phyloP scores from a whole-genome alignment of 2,797 vertebrate genomes.

The Alectoris magna region DNA sequence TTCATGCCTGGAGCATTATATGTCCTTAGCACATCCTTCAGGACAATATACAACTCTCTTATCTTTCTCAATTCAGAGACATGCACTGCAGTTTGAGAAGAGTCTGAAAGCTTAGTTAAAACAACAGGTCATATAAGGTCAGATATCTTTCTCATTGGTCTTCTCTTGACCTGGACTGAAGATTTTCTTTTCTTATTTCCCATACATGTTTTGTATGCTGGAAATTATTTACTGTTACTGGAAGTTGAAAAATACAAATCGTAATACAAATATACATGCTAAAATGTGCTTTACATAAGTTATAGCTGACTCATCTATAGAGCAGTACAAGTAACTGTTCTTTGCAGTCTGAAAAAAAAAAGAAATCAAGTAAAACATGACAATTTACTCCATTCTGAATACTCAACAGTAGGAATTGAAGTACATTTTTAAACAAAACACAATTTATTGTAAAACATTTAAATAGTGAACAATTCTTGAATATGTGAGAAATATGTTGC shows the following conservation, averaged over 20 bases:
- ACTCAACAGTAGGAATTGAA: background rate
- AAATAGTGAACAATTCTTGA: background rate
- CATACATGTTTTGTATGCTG: background rate
- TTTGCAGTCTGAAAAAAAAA: background rate
- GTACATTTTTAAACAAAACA: background rate
- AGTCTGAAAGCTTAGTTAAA: background rate
- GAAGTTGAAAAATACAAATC: background rate
- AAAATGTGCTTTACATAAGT: background rate
- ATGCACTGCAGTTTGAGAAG: background rate
- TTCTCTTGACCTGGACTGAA: background rate
- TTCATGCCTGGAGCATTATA: constrained; percentile 44
- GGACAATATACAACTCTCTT: constrained; percentile 2
- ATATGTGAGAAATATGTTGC: too few relatives aligned
- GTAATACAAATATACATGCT: background rate
- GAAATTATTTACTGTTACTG: background rate
- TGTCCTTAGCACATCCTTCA: constrained; percentile 51
- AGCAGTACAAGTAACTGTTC: background rate
- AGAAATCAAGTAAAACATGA: background rate
- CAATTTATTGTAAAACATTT: background rate
- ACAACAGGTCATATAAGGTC: background rate
- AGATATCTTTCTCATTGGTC: background rate
- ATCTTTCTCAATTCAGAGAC: background rate
- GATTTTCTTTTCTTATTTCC: background rate
- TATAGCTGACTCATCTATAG: background rate
- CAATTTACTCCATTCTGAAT: background rate